Evolutionary conservation across 2,888 invertebrate species (phyloP), one percentile per base, ranked within the genome.

Genomic region (Hydroisotoma schaefferi): DNA sequence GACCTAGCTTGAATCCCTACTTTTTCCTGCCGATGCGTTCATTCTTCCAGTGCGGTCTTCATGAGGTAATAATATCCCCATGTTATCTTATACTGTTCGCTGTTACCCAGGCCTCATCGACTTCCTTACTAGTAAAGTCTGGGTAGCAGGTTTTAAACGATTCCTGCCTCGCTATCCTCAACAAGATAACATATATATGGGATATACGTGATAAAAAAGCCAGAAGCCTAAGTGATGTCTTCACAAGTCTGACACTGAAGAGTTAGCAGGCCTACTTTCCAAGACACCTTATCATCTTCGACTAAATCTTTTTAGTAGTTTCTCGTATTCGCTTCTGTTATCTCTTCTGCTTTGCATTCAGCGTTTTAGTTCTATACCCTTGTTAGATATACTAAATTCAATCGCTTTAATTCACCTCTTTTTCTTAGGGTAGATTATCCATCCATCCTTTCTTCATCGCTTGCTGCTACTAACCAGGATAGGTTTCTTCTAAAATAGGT

Each of bases 381-480:
- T 57, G 46, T 53, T 57, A 48, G 37, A 43, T 44, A 49, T 55
- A 57, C 22, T 26, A 51, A 18, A 6, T 8, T 40, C 15, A 29
- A 29, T 49, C 33, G 53, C 54, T 57, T 49, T 25, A n/a, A 53
- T 57, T 61, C 53, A 51, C 61, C 53, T 20, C 52, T 56, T 37
- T 46, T 56, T 40, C 53, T 57, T 54, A 49, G 51, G 55, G 37
- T 61, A 44, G 46, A 49, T 43, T 49, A 28, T 47, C 25, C 6
- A 29, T 25, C 51, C 26, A 40, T 33, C 18, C 55, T 47, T 47
- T 26, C 22, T 57, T 40, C 29, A 22, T 23, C 25, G 6, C 22
- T 43, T 51, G 10, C 29, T 29, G 10, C 10, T 51, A 57, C 20
- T 23, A 33, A 28, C 26, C 54, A 59, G n/a, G 25, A 20, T 29